Evolutionary conservation across 2,888 invertebrate species (phyloP), one percentile per base, ranked within the genome.

Genomic region (Caenorhabditis sp.): DNA sequence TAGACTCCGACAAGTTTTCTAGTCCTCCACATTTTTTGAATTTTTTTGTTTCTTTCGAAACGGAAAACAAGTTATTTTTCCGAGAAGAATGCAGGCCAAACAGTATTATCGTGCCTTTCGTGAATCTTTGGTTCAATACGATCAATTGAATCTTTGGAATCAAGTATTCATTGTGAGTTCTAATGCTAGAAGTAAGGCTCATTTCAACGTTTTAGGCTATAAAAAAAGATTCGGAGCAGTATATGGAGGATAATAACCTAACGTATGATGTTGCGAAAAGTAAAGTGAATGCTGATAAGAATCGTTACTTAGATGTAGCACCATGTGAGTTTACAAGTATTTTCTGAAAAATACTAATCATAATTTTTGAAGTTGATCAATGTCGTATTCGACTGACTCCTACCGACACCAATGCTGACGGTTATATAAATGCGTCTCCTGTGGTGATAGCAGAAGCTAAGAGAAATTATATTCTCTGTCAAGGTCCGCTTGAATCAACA

Each of bases 361-460:
- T 57, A 36, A n/a, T 62, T 67, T 67, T 50, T n/a, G 1, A 21
- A 86, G 86, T 81, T 62, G 86, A 86, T 67, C 78, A 85, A 26
- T 77, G 76, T 59, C 71, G 85, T 14, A 81, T 86, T 14, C 66
- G 59, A 27, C 50, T 86, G 23, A 52, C 62, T 12, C 53, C 54
- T 17, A 57, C 49, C 3, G 59, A 59, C 10, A 50, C 17, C 4
- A 58, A 36, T 36, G 2, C 31, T 4, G 66, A 70, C 5, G 82
- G 83, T 52, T 87, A 86, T 69, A 80, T 87, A 20, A 87, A 87
- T 69, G 87, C 87, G 0, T 85, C 84, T 4, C 78, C 80, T 4
- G 73, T 87, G 36, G 52, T 50, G 1, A 69, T 84, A 2, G 67
- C 72, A 1, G 60, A 66, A 52, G 81, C 84, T 21, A 61, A 65